These are phyloP conservation scores for Macroramphosus scolopax DNA, from an alignment of 2,797 vertebrate genomes.

Conservation along the genomic window DNA sequence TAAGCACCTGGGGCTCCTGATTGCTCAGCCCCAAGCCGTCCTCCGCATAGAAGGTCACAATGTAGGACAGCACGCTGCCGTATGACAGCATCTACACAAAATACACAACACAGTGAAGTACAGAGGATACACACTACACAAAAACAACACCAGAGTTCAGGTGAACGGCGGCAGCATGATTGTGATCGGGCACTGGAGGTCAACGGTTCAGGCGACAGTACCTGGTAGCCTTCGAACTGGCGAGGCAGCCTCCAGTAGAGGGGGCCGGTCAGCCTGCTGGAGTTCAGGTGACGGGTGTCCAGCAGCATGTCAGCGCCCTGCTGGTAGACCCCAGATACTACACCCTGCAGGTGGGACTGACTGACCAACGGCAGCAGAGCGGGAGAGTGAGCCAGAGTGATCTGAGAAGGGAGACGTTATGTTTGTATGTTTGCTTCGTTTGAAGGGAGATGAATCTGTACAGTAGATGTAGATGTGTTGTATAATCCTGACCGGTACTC, in stretches of 20 bases:
- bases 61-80: slow-evolving; percentile 84
- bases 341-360: slow-evolving; percentile 81
- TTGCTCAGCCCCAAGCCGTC: slow-evolving; percentile 81
- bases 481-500: slow-evolving; percentile 84
- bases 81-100: slow-evolving; percentile 84
- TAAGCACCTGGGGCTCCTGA: slow-evolving; percentile 90
- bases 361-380: slow-evolving; percentile 79
- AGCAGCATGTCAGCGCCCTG: slow-evolving; percentile 81
- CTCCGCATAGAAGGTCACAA: slow-evolving; percentile 82
- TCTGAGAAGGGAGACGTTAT: slow-evolving; percentile 61
- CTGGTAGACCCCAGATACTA: slow-evolving; percentile 79
- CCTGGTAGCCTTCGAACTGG: slow-evolving; percentile 85
- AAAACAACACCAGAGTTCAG: too few species aligned
- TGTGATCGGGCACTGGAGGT: too few species aligned
- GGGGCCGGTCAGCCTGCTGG: slow-evolving; percentile 68
- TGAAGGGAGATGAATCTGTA: too few species aligned
- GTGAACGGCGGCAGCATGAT: too few species aligned
- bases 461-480: too few species aligned
- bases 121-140: too few species aligned
- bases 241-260: slow-evolving; percentile 89
- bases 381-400: slow-evolving; percentile 65
- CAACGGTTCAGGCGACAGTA: slow-evolving; percentile 37
- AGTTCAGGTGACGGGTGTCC: slow-evolving; percentile 74
- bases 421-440: too few species aligned
- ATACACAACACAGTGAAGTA: too few species aligned